phyloP scores from a whole-genome alignment of 2,797 vertebrate genomes.

The Synaphobranchus kaupii region DNA sequence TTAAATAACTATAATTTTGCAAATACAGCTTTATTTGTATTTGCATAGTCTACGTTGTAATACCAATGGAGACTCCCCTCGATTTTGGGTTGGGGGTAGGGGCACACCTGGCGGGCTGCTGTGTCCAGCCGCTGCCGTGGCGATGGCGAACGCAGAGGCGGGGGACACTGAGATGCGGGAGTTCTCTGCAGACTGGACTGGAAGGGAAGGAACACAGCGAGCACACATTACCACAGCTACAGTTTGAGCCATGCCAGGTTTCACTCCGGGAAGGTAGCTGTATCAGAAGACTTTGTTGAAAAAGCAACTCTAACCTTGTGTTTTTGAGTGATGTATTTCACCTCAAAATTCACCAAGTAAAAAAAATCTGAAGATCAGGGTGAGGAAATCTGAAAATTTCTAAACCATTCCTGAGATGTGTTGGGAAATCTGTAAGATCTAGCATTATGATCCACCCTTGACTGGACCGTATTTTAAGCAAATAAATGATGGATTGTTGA shows the following conservation, averaged over 20 bases:
- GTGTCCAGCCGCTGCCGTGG: slow-evolving; percentile 93
- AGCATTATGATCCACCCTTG: neutral
- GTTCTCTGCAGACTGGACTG: slow-evolving; percentile 86
- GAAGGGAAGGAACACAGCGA: slow-evolving; percentile 30
- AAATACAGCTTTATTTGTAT: neutral
- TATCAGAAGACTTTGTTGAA: neutral
- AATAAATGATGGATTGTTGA: neutral
- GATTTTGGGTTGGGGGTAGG: neutral
- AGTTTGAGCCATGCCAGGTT: neutral
- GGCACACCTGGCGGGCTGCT: slow-evolving; percentile 86
- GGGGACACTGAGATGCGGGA: slow-evolving; percentile 90
- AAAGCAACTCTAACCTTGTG: neutral
- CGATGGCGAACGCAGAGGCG: slow-evolving; percentile 95
- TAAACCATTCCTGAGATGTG: neutral
- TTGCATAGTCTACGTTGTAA: neutral
- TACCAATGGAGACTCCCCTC: neutral
- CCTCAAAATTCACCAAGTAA: neutral
- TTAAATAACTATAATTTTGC: too few species aligned
- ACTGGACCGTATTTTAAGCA: neutral
- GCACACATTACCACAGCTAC: neutral
- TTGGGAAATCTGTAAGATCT: neutral
- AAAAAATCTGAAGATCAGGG: neutral
- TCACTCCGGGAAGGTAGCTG: neutral
- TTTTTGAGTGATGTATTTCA: neutral
- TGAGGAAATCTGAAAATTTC: neutral